These are phyloP conservation scores for Alviniconcha strummeri DNA, from an alignment of 2,888 invertebrate species.

Conservation along the genomic window DNA sequence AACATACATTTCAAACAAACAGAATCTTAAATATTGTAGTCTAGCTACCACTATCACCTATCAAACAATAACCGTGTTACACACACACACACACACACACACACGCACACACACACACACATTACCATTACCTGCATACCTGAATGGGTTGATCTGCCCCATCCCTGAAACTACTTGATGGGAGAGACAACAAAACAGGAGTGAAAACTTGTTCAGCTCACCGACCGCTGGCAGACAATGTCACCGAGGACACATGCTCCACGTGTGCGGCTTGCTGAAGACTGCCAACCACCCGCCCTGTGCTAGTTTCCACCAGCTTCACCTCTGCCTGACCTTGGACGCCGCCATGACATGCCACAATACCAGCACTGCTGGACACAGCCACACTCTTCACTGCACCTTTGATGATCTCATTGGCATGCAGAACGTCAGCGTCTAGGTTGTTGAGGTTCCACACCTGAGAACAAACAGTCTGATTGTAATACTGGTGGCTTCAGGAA, in stretches of 20 bases:
- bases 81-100: constrained; percentile 6
- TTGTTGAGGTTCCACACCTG: constrained; percentile 66
- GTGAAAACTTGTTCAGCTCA: background rate
- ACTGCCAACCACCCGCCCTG: constrained; percentile 51
- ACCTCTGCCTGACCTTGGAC: constrained; percentile 55
- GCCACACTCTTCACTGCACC: constrained; percentile 49
- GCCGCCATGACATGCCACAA: constrained; percentile 50
- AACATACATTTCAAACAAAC: too few species aligned
- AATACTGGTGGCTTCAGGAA: too few species aligned
- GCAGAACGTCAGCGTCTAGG: constrained; percentile 60
- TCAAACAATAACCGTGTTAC: too few species aligned
- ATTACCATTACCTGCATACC: too few species aligned
- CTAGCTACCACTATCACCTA: too few species aligned
- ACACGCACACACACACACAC: background rate
- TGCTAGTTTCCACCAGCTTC: constrained; percentile 55
- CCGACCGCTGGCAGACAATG: constrained; percentile 55
- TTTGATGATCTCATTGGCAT: constrained; percentile 57
- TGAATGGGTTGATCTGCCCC: too few species aligned
- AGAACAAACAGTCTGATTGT: background rate
- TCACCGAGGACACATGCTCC: constrained; percentile 46
- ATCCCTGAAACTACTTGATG: too few species aligned
- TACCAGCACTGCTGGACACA: constrained; percentile 44
- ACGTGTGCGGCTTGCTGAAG: constrained; percentile 55
- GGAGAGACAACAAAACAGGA: too few species aligned
- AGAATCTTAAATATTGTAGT: too few species aligned